Conservation (phyloP, 2,888 invertebrate species). For the Imbricaverruca yamaguchii region DNA sequence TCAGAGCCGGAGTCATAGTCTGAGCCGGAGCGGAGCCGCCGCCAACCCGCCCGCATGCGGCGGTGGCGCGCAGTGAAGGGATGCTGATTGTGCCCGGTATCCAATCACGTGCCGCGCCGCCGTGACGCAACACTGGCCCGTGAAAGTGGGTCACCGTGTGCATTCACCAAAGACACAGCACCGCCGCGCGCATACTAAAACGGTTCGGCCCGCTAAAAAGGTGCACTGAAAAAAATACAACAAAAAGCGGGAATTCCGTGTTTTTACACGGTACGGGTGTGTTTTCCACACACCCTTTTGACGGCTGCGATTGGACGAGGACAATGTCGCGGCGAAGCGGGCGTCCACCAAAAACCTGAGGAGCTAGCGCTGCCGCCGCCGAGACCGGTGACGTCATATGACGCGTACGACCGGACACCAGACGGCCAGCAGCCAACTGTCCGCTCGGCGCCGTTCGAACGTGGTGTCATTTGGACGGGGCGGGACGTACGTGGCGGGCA, state of each 20-base stretch:
- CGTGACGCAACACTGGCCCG: constrained; percentile 12
- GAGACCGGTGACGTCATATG: neutral
- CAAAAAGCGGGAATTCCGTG: neutral
- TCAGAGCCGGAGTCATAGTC: too few species aligned
- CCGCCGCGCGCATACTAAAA: neutral
- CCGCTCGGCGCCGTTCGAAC: too few species aligned
- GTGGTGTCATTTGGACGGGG: too few species aligned
- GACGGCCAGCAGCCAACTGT: too few species aligned
- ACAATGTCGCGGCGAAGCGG: neutral
- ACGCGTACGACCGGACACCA: neutral
- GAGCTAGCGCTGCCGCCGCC: neutral
- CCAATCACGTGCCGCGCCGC: neutral
- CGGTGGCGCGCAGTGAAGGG: neutral
- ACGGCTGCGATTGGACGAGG: neutral
- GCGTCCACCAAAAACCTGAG: neutral
- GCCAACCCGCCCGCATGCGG: too few species aligned
- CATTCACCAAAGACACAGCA: constrained; percentile 9
- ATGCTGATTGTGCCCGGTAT: neutral
- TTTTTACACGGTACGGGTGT: neutral
- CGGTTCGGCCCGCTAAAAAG: neutral
- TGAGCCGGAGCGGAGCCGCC: too few species aligned
- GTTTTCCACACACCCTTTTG: neutral
- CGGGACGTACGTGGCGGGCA: too few species aligned
- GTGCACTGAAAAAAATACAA: neutral
- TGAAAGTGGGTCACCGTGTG: constrained; percentile 17